Base-by-base conservation (phyloP, 2,113 vertebrate genomes). In the Channa argus region DNA sequence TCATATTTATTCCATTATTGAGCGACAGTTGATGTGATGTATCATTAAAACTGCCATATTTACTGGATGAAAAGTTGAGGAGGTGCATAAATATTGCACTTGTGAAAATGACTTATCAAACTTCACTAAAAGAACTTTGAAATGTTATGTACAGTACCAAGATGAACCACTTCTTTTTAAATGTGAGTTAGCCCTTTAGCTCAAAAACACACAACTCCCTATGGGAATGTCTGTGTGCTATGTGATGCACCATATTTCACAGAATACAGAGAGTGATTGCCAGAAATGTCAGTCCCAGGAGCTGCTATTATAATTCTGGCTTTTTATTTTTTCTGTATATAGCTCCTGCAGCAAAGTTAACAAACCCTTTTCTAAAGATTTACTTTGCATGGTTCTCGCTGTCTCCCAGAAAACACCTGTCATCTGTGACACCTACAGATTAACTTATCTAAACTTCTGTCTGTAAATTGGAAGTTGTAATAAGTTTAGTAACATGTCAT, bases 381-480 rank as follows among this genome's bases (percentile, higher is more conserved):
- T 13, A 34, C 7, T 69, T 46, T 55, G 11, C 14, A 38, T 53
- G 10, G 2, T 49, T 71, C 12, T 47, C 39, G 72, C 12, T n/a
- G 7, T 65, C 45, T 72, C 6, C 7, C 10, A 62, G 13, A 39
- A 59, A 73, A 66, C 56, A 41, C 51, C 51, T 47, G 71, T 58
- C 39, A 65, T n/a, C 63, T 50, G 36, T 59, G 59, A 75, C 54
- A 55, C 38, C 45, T 33, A 45, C 24, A 73, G 67, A 60, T 54
- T 2, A 80, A 34, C 11, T 55, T 77, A 56, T 76, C 44, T 8
- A 61, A 79, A 81, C 49, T 62, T 72, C 49, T 6, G 8, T 74
- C 60, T 9, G 39, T 8, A 24, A 63, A 71, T 14, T 64, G 44
- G 9, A 74, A 54, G 43, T 62, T 63, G 49, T 59, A 49, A 71